phyloP scores from a whole-genome alignment of 1,140 invertebrate species.

The Argopecten irradians region DNA sequence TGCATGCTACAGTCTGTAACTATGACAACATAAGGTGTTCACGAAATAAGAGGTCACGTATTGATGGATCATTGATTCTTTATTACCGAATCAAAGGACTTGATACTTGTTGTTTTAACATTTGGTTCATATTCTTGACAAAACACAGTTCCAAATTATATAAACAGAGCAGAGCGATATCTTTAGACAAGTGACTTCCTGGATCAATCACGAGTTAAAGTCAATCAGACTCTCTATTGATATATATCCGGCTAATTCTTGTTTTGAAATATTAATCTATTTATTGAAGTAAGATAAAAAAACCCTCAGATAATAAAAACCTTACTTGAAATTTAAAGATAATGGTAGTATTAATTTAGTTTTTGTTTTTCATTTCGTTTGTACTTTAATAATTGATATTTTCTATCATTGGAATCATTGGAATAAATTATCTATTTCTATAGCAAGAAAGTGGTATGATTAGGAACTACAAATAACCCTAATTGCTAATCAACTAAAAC shows the following conservation, averaged over 20 bases:
- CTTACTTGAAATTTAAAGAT: too few relatives aligned
- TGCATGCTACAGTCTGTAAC: background rate
- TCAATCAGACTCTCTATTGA: background rate
- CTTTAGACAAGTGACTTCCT: background rate
- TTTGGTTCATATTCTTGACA: background rate
- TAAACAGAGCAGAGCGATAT: background rate
- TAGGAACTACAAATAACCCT: background rate
- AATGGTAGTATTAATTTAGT: too few relatives aligned
- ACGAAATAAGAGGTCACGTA: background rate
- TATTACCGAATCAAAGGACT: background rate
- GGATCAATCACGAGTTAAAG: background rate
- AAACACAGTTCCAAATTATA: background rate
- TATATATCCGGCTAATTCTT: too few relatives aligned
- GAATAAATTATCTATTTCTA: too few relatives aligned
- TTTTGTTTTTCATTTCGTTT: too few relatives aligned
- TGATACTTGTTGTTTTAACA: background rate
- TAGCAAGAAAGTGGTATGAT: too few relatives aligned
- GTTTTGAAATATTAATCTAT: too few relatives aligned
- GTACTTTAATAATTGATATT: too few relatives aligned
- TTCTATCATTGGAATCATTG: too few relatives aligned
- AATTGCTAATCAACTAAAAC: background rate
- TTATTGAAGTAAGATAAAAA: too few relatives aligned
- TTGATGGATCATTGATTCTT: background rate
- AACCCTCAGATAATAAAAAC: too few relatives aligned
- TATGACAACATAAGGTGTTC: background rate